Base-by-base conservation (phyloP, 2,113 vertebrate genomes). In the Lamprologus lemairii region DNA sequence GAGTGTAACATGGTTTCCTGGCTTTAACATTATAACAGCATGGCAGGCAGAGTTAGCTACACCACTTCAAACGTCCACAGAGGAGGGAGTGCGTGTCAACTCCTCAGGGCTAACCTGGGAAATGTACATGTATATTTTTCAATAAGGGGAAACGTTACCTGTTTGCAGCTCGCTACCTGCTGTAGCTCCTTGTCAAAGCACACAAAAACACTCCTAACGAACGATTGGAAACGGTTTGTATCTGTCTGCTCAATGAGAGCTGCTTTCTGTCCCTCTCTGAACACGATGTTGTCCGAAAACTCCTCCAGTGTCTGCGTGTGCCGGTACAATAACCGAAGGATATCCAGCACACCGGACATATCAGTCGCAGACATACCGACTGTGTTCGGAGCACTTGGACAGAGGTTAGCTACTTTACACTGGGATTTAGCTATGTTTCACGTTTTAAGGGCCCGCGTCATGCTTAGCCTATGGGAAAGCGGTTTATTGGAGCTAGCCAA, bases 161-260 rank as follows among this genome's bases (percentile, higher is more conserved):
- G 94, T 19, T 58, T 90, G 54, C 87, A 87, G 91, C 95, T 95
- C 1, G 94, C 92, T 7, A 93, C 80, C 8, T 95, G 91, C 16
- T 89, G 91, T 2, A 95, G 75, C 11, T 91, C 88, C 81, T 91
- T 91, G 85, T 95, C 93, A 19, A 71, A 86, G 26, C 96, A 97
- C 2, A 97, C 92, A 17, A 89, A 86, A 55, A 96, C 42, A 3
- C 85, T 82, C 23, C 82, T 57, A 7, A 93, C 80, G 35, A 96
- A 96, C 0, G 84, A 9, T 14, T 75, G 90, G 55, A 95, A 94
- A 5, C 90, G 86, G 19, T 7, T 31, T 2, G 92, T 57, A 84
- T 97, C 96, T 0, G 85, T 35, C 21, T 91, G 58, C n/a, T 95
- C 86, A 2, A 93, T 17, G 3, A 96, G 71, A 12, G 19, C 26